Evolutionary conservation across 2,888 invertebrate genomes (phyloP), one percentile per base, ranked within the genome.

Genomic region (Sinodicranocentrus sp.): DNA sequence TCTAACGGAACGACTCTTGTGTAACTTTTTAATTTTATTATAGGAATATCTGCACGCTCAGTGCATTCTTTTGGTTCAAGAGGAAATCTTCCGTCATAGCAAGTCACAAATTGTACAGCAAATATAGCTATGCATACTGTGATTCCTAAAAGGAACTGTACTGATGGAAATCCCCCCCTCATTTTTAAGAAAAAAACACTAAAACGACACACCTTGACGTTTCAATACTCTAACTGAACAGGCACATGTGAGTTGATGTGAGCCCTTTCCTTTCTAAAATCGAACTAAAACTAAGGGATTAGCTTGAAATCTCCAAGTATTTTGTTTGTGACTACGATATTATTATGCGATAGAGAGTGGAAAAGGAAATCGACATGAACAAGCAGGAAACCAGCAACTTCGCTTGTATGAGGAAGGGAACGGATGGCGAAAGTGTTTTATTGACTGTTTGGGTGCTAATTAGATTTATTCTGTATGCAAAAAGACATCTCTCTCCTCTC

Each of bases 401-500:
- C n/a, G n/a, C n/a, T n/a, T n/a, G n/a, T n/a, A n/a, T n/a, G n/a
- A n/a, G n/a, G 19, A 61, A 75, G 26, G 52, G 68, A 61, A 67
- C 54, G 43, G 70, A 76, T 65, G 63, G 82, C 82, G 82, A 82
- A 82, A 82, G 82, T 82, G 75, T 17, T 61, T 82, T 82, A 82
- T 70, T 76, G 82, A 82, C 82, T 75, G 82, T 82, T 82, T 82
- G 76, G 82, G 82, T 82, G 82, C 82, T 82, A 82, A 82, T 82
- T 82, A 82, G 82, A 76, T 82, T 82, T 75, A 76, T 48, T 82
- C 76, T 52, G 75, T 52, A 82, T 82, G 70, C 82, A 70, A 82
- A 63, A 82, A 70, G 48, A 15, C 73, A 82, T 76, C 44, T 68
- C 54, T 52, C 52, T 54, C 48, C 17, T 59, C 54, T 25, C 39